These are phyloP conservation scores for Ctenochaetus hawaiiensis DNA, from an alignment of 2,797 vertebrate species.

Conservation along the genomic window DNA sequence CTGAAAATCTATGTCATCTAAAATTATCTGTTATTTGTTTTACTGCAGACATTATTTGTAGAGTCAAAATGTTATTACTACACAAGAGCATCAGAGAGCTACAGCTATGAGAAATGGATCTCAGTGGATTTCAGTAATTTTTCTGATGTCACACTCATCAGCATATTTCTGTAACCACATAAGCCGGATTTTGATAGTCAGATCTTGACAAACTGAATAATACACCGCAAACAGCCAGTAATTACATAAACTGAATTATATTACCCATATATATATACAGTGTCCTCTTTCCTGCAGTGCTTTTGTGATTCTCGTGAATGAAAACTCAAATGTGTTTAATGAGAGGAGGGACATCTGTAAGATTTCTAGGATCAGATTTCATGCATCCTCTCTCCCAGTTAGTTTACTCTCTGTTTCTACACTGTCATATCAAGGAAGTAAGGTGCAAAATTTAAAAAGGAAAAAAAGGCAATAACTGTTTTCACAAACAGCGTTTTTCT, in stretches of 20 bases:
- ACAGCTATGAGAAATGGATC: conserved; percentile 16
- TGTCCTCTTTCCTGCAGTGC: not conserved
- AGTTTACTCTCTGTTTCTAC: not conserved
- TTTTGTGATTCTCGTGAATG: conserved; percentile 4
- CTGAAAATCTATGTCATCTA: conserved; percentile 4
- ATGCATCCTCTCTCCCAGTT: not conserved
- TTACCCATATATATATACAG: not conserved
- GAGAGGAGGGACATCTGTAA: not conserved
- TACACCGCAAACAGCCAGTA: not conserved
- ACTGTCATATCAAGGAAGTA: not conserved
- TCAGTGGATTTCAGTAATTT: conserved; percentile 17
- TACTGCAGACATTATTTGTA: not conserved
- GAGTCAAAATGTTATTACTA: conserved; percentile 14
- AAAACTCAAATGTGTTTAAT: not conserved
- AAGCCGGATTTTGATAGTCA: conserved; percentile 7
- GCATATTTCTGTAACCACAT: conserved; percentile 14
- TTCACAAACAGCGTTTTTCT: not conserved
- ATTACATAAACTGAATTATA: not conserved
- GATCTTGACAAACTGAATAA: not conserved
- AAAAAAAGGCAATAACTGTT: not conserved
- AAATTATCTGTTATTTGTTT: not conserved
- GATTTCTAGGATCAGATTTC: not conserved
- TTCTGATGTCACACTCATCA: conserved; percentile 19
- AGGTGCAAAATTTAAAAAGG: no score
- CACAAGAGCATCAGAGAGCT: conserved; percentile 13